A percentile compares a stretch with the other conserved stretches of the same genome.
These are phyloP conservation scores for Oeneis ivallda DNA, from an alignment of 2,888 invertebrate species.

Conservation along the genomic window DNA sequence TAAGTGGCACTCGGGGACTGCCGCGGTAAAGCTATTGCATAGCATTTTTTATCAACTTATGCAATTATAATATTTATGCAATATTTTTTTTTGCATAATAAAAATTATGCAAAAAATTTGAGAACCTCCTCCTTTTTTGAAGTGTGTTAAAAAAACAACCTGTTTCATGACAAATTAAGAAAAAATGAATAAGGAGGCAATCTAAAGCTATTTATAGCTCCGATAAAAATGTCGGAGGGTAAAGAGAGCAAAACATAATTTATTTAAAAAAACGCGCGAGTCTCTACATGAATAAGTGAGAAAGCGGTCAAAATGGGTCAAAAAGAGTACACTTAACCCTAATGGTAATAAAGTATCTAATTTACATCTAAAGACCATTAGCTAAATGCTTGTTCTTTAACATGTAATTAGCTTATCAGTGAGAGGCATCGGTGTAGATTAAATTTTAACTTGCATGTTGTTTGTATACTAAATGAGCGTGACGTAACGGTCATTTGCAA, in stretches of 20 bases:
- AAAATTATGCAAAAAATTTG: no score
- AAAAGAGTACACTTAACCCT: neutral
- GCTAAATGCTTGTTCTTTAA: conserved; percentile 28
- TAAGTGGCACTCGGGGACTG: no score
- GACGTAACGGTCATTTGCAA: neutral
- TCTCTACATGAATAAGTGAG: neutral
- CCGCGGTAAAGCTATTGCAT: no score
- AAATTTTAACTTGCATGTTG: conserved; percentile 15
- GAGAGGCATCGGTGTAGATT: conserved; percentile 25
- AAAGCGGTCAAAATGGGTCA: neutral
- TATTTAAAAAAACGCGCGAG: neutral
- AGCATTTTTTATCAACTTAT: no score
- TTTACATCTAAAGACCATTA: conserved; percentile 28
- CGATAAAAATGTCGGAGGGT: neutral
- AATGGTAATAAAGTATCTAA: conserved; percentile 12
- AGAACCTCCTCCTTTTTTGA: no score
- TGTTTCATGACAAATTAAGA: no score
- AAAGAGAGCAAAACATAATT: neutral
- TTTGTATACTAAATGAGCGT: conserved; percentile 18
- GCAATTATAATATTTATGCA: no score
- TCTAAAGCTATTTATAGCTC: no score
- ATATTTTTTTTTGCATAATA: no score
- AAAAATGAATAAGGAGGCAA: no score
- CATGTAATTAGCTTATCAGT: conserved; percentile 28
- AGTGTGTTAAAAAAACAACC: no score